phyloP scores from a whole-genome alignment of 2,113 vertebrate species.

The Petroica traversi region DNA sequence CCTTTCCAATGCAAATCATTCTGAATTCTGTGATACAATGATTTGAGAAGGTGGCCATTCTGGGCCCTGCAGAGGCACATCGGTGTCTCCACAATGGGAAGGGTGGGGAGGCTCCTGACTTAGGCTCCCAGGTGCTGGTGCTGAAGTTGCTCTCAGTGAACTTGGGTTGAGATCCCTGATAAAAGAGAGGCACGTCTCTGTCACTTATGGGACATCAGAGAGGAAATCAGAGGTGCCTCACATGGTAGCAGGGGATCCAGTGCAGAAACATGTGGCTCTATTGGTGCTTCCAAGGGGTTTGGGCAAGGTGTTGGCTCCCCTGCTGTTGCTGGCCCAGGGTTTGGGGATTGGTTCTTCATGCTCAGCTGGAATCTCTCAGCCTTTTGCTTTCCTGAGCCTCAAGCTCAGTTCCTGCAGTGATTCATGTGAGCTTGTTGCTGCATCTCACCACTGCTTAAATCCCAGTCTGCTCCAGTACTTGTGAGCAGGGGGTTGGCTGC shows the following conservation, averaged over 20 bases:
- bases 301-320: not conserved
- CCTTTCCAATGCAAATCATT: not conserved
- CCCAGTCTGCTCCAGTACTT: not conserved
- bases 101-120: too few species aligned
- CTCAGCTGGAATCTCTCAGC: not conserved
- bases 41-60: not conserved
- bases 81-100: too few species aligned
- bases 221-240: too few species aligned
- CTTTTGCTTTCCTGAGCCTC: not conserved
- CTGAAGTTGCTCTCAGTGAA: too few species aligned
- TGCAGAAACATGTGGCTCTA: too few species aligned
- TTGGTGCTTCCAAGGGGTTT: not conserved
- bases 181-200: too few species aligned
- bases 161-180: too few species aligned
- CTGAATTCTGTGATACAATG: not conserved
- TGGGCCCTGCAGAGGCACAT: too few species aligned
- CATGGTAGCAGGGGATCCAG: too few species aligned
- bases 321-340: not conserved
- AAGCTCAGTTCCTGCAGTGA: not conserved
- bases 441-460: not conserved
- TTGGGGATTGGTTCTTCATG: not conserved
- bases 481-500: not conserved
- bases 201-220: too few species aligned
- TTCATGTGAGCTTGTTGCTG: not conserved
- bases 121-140: too few species aligned